Conservation (phyloP, 2,888 invertebrate genomes). For the Amiota mariae region DNA sequence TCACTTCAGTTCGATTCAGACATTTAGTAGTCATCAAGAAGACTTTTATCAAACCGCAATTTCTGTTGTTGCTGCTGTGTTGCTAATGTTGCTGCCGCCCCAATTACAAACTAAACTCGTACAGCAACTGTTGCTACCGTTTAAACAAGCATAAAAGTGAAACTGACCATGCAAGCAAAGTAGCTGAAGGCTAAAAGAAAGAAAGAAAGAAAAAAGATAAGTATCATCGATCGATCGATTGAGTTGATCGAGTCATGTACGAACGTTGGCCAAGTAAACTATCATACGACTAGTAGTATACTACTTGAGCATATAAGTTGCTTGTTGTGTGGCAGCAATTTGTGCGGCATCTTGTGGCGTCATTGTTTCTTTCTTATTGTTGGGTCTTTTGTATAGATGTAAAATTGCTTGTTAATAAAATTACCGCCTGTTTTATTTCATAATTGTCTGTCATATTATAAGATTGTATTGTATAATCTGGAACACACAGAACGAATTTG, state of each 20-base stretch:
- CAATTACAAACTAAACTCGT: constrained; percentile 16
- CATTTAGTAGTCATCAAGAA: neutral
- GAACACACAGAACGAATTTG: constrained; percentile 15
- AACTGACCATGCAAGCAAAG: constrained; percentile 16
- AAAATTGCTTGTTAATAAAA: constrained; percentile 66
- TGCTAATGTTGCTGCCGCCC: constrained; percentile 23
- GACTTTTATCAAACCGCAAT: constrained; percentile 15
- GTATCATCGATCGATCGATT: neutral
- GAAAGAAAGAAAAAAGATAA: too few relatives aligned
- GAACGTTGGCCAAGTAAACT: neutral
- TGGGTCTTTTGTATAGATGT: neutral
- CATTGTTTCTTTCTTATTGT: neutral
- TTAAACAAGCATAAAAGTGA: constrained; percentile 27
- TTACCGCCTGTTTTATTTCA: constrained; percentile 58
- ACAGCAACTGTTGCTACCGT: neutral
- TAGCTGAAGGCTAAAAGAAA: too few relatives aligned
- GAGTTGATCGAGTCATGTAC: neutral
- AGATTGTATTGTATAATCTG: constrained; percentile 19
- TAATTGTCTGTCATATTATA: constrained; percentile 49
- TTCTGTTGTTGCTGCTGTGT: neutral
- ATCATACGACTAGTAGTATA: neutral
- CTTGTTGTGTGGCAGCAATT: constrained; percentile 10
- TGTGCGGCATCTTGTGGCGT: neutral
- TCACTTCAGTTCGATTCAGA: too few relatives aligned
- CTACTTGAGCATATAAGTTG: neutral